Conservation (phyloP, 2,113 vertebrate species). For the Prionailurus viverrinus region DNA sequence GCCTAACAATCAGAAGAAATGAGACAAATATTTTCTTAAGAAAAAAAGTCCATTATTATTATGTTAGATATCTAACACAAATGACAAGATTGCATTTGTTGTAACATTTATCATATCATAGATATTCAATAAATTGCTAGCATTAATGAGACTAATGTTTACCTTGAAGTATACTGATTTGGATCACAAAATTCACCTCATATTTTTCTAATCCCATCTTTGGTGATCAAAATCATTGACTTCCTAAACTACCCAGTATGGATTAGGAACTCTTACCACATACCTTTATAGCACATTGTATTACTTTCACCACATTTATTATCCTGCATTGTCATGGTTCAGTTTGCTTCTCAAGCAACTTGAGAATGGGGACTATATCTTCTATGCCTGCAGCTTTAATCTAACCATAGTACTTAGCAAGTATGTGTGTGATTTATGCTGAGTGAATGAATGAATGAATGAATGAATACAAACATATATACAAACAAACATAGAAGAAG, state of each 20-base stretch:
- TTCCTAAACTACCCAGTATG: neutral
- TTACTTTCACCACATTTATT: neutral
- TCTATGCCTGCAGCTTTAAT: neutral
- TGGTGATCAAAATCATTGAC: conserved; percentile 23
- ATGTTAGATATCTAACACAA: neutral
- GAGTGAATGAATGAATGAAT: conserved; percentile 8
- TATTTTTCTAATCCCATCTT: conserved; percentile 45
- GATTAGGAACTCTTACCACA: neutral
- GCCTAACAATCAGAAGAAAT: conserved; percentile 18
- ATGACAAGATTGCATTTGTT: conserved; percentile 6
- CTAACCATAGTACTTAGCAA: neutral
- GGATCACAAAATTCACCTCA: neutral
- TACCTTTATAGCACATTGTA: neutral
- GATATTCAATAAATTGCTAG: neutral
- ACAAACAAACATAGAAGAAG: neutral
- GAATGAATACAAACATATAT: neutral
- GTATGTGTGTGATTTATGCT: neutral
- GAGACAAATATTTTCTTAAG: conserved; percentile 29
- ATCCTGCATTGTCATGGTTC: neutral
- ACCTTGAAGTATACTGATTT: conserved; percentile 16
- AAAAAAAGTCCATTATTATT: neutral
- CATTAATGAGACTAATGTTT: neutral
- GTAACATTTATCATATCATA: conserved; percentile 13
- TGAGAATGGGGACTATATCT: neutral
- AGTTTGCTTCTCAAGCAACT: conserved; percentile 1